Percentiles rank a stretch among this genome's conserved stretches.
Conservation (phyloP, 2,888 invertebrate species). For the Phortica okadai region DNA sequence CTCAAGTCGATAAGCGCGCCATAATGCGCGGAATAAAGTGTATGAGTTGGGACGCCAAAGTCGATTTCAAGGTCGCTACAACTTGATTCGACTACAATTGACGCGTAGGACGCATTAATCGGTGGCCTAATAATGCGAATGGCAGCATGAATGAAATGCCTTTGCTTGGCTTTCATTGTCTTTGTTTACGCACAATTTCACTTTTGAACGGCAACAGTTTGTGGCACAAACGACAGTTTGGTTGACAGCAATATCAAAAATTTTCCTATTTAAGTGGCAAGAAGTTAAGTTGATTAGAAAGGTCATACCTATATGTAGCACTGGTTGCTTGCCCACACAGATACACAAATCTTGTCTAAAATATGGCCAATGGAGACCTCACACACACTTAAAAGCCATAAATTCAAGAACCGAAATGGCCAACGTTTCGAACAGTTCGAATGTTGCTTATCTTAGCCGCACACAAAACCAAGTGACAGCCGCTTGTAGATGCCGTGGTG, state of each 20-base stretch:
- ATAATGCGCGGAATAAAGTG: conserved; percentile 11
- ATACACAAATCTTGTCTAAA: neutral
- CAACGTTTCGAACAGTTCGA: neutral
- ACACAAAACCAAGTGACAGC: neutral
- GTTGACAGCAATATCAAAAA: conserved; percentile 4
- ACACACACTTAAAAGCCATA: neutral
- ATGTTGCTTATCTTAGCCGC: neutral
- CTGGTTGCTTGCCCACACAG: neutral
- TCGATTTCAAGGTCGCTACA: neutral
- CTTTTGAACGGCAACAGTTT: conserved; percentile 7
- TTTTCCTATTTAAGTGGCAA: neutral
- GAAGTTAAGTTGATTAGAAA: neutral
- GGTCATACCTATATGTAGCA: neutral
- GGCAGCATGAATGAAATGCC: neutral
- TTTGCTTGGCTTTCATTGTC: neutral
- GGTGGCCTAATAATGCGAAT: neutral
- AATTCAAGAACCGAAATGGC: neutral
- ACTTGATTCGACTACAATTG: conserved; percentile 1
- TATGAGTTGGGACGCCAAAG: neutral
- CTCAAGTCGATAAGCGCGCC: conserved; percentile 4
- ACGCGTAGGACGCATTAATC: neutral
- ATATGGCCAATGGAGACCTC: neutral
- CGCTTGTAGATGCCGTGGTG: neutral
- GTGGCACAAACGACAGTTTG: neutral
- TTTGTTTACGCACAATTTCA: neutral